Base-by-base conservation (phyloP, 2,113 vertebrate species). In the Scomber colias region DNA sequence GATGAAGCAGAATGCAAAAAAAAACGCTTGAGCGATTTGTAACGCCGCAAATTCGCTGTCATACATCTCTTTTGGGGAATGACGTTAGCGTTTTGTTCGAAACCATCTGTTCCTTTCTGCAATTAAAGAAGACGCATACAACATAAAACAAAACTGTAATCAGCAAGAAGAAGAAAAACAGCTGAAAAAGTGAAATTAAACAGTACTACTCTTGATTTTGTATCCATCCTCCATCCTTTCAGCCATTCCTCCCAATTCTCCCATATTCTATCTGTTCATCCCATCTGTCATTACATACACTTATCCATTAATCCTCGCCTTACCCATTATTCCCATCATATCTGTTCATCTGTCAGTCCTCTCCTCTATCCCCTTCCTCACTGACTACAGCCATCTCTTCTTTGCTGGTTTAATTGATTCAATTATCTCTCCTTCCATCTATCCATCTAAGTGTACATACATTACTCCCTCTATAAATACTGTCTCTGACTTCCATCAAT, bases 1-100 rank as follows among this genome's bases (percentile, higher is more conserved):
- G 75, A 85, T 79, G 79, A 75, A 83, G 81, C 86, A 84, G 79
- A 73, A 82, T 87, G 86, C 69, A 84, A 84, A 81, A 46, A 6
- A 9, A 48, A 24, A 75, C 62, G 84, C 86, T 76, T 55, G 57
- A 86, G 82, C 1, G 7, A 77, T 84, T 89, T 57, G 56, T 67
- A 65, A 65, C 40, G 63, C 74, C 61, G 64, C 46, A 82, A 51
- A 82, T 77, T 56, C 60, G 7, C 69, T 69, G 74, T 68, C 65
- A n/a, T 79, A 77, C 74, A 85, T 88, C 82, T 40, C 8, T 40
- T 85, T 76, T 69, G 17, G 56, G 35, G 30, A 72, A 2, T 68
- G 72, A 81, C 55, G 65, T 76, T 50, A 68, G 65, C 27, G 2
- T 77, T 83, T 81, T 60, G 60, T 80, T 3, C 24, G 24, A 3